These are phyloP conservation scores for Ganaspis brasiliensis DNA, from an alignment of 2,888 invertebrate genomes.

Conservation along the genomic window DNA sequence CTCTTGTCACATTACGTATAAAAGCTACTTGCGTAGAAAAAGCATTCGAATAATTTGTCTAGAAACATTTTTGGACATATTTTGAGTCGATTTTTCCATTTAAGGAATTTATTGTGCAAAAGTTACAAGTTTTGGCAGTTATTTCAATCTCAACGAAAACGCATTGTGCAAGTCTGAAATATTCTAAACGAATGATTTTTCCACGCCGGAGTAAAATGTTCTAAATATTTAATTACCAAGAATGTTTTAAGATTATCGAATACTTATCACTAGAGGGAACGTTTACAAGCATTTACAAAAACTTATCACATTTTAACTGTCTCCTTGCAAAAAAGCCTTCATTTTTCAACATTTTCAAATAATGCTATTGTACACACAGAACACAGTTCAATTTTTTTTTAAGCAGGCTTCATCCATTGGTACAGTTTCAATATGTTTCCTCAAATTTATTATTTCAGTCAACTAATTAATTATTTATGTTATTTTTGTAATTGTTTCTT, in stretches of 20 bases:
- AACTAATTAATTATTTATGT: no score
- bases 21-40: constrained; percentile 78
- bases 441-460: no score
- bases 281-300: constrained; percentile 80
- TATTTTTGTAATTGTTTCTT: no score
- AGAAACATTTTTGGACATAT: background rate
- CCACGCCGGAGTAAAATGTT: constrained; percentile 68
- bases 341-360: constrained; percentile 44
- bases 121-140: constrained; percentile 1
- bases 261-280: constrained; percentile 73
- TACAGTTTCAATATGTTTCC: no score
- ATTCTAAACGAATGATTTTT: constrained; percentile 66
- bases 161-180: constrained; percentile 46
- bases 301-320: constrained; percentile 80
- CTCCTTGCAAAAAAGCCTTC: constrained; percentile 73
- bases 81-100: background rate
- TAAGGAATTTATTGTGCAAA: background rate
- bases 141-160: constrained; percentile 21
- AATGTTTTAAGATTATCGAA: constrained; percentile 69
- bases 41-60: constrained; percentile 63
- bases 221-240: constrained; percentile 64
- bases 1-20: constrained; percentile 77
- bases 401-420: background rate
- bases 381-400: background rate
- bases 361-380: constrained; percentile 45